These are phyloP conservation scores for Microplitis mediator DNA, from an alignment of 1,140 invertebrate genomes.

Conservation along the genomic window DNA sequence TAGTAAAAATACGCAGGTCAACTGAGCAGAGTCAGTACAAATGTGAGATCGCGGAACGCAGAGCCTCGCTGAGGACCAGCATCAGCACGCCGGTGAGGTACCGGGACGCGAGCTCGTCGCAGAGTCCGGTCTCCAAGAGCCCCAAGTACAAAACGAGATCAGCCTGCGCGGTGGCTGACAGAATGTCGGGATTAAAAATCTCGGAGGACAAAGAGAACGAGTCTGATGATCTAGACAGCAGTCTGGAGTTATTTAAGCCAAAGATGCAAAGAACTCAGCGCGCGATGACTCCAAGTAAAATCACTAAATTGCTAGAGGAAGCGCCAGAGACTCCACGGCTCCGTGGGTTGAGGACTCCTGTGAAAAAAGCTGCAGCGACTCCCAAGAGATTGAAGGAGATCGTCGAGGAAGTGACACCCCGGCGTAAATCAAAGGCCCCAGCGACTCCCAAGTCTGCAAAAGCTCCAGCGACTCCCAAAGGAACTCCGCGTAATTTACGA, in stretches of 20 bases:
- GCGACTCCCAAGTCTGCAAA: neutral
- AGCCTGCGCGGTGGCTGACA: too few relatives aligned
- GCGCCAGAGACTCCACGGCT: neutral
- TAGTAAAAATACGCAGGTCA: slow-evolving; percentile 38
- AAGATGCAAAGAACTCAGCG: too few relatives aligned
- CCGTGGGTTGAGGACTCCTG: neutral
- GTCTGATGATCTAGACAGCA: too few relatives aligned
- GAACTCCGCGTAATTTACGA: slow-evolving; percentile 26
- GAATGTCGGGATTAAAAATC: too few relatives aligned
- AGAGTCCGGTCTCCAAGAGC: too few relatives aligned
- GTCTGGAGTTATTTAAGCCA: too few relatives aligned
- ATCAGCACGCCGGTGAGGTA: neutral
- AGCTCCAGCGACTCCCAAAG: slow-evolving; percentile 3
- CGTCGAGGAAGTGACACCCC: too few relatives aligned
- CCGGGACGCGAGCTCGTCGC: neutral
- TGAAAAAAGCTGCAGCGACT: too few relatives aligned
- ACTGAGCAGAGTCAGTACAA: slow-evolving; percentile 45
- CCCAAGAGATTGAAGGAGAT: too few relatives aligned
- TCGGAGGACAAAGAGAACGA: too few relatives aligned
- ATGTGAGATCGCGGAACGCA: neutral
- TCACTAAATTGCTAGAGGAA: neutral
- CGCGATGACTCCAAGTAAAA: neutral
- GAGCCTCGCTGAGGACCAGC: neutral
- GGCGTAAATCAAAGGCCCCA: too few relatives aligned
- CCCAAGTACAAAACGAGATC: too few relatives aligned